These are phyloP conservation scores for Magallana angulata DNA, from an alignment of 1,140 invertebrate genomes.

Conservation along the genomic window DNA sequence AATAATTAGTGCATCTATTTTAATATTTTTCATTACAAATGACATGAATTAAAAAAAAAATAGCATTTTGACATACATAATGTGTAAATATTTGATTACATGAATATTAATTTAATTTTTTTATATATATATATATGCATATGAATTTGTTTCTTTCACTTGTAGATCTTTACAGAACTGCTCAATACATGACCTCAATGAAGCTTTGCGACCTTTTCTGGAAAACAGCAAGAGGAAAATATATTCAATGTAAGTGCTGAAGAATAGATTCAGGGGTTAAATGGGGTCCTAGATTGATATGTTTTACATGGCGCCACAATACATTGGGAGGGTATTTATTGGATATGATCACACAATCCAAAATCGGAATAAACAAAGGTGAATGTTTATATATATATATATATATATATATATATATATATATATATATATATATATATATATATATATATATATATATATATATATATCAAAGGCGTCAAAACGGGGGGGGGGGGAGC, in stretches of 20 bases:
- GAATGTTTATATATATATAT: neutral
- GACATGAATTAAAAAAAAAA: too few relatives aligned
- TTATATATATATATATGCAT: too few relatives aligned
- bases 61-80: too few relatives aligned
- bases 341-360: neutral
- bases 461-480: neutral
- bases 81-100: too few relatives aligned
- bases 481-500: too few relatives aligned
- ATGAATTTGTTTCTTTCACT: neutral
- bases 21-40: too few relatives aligned
- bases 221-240: neutral
- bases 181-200: neutral
- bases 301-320: neutral
- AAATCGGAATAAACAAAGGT: neutral
- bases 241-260: constrained; percentile 9
- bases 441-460: too few relatives aligned
- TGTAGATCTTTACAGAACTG: neutral
- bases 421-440: too few relatives aligned
- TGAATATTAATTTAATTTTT: too few relatives aligned
- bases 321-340: neutral
- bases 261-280: neutral
- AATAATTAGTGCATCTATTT: too few relatives aligned
- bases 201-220: neutral
- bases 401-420: neutral
- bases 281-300: neutral